These are phyloP conservation scores for Leptinotarsa texana DNA, from an alignment of 1,140 invertebrate species.

Conservation along the genomic window DNA sequence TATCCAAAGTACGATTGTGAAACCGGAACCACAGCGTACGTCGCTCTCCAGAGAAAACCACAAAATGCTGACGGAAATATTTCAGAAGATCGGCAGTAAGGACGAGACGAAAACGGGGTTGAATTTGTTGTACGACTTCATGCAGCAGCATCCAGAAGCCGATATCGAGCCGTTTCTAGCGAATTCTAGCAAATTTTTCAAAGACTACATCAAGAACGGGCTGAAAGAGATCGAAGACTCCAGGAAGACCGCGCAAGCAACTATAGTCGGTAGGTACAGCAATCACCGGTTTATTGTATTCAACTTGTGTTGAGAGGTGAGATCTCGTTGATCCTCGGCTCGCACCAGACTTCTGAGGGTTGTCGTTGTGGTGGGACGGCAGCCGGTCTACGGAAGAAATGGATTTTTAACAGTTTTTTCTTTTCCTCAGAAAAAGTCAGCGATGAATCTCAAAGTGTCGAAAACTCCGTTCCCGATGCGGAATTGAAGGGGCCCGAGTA, in stretches of 20 bases:
- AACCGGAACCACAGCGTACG: slow-evolving; percentile 57
- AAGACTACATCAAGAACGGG: slow-evolving; percentile 88
- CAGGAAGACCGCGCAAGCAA: slow-evolving; percentile 51
- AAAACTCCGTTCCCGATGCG: neutral
- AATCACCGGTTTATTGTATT: neutral
- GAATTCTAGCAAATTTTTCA: slow-evolving; percentile 88
- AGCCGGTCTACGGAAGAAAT: too few relatives aligned
- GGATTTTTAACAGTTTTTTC: neutral
- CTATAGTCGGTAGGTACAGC: slow-evolving; percentile 28
- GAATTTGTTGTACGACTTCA: slow-evolving; percentile 85
- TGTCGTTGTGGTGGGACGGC: too few relatives aligned
- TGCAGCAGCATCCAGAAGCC: slow-evolving; percentile 86
- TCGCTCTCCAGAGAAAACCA: slow-evolving; percentile 74
- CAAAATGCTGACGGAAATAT: slow-evolving; percentile 85
- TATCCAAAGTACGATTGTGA: slow-evolving; percentile 55
- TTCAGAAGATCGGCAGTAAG: slow-evolving; percentile 89
- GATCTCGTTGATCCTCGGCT: neutral
- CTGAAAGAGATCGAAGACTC: slow-evolving; percentile 78
- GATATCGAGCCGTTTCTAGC: slow-evolving; percentile 89
- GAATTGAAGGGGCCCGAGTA: slow-evolving; percentile 14
- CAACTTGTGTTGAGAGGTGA: neutral
- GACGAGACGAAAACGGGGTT: slow-evolving; percentile 87
- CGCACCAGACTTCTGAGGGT: too few relatives aligned
- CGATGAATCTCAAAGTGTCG: slow-evolving; percentile 9
- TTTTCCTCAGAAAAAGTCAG: slow-evolving; percentile 22